phyloP scores from a whole-genome alignment of 2,113 vertebrate genomes.

The Elanus axillaris region DNA sequence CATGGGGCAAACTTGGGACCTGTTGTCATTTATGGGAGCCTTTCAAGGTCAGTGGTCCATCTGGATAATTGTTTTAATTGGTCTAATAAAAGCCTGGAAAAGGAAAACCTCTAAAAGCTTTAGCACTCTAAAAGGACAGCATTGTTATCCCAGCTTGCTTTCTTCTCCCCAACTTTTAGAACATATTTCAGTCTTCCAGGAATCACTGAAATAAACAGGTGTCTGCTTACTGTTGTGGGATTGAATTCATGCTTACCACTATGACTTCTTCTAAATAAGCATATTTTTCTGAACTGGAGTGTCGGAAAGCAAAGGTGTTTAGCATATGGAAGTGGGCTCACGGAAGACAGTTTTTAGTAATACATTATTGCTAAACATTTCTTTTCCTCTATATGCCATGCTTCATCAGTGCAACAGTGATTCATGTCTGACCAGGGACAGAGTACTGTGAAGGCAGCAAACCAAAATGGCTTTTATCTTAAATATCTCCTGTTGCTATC shows the following conservation, averaged over 20 bases:
- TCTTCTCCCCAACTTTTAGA: neutral
- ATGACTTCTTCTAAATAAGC: neutral
- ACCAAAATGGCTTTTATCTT: neutral
- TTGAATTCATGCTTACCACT: neutral
- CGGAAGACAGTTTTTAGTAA: neutral
- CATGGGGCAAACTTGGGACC: neutral
- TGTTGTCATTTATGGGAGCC: neutral
- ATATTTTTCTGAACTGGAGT: neutral
- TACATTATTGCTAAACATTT: neutral
- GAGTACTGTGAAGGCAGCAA: neutral
- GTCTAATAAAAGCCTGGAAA: neutral
- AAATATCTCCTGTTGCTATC: neutral
- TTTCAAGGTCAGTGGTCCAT: slow-evolving; percentile 34
- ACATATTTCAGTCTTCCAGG: neutral
- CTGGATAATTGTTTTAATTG: slow-evolving; percentile 52
- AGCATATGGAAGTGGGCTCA: neutral
- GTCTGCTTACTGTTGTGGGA: neutral
- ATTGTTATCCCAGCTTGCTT: fast-evolving
- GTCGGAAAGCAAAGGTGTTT: neutral
- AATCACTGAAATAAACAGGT: neutral
- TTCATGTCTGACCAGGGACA: neutral
- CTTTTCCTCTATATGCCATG: neutral
- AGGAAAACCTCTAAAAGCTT: neutral
- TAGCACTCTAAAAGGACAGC: neutral
- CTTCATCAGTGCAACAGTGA: neutral